phyloP scores from a whole-genome alignment of 2,888 invertebrate genomes.

The Melinopterus prodromus region DNA sequence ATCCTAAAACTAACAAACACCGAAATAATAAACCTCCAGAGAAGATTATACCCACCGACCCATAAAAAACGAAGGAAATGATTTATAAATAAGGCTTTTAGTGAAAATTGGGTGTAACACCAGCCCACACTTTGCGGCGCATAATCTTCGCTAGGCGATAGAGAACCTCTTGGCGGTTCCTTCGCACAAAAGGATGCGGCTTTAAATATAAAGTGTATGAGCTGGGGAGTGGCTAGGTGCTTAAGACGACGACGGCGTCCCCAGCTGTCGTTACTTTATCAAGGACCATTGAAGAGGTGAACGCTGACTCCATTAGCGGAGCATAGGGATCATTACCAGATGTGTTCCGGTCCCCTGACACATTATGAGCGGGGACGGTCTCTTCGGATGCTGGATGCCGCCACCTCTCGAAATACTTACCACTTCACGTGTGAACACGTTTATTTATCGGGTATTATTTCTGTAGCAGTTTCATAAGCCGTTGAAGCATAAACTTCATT shows the following conservation, averaged over 20 bases:
- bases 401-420: constrained; percentile 9
- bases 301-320: constrained; percentile 46
- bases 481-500: neutral
- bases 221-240: neutral
- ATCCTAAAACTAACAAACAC: neutral
- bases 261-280: constrained; percentile 54
- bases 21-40: neutral
- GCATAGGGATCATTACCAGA: constrained; percentile 50
- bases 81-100: constrained; percentile 16
- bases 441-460: constrained; percentile 6
- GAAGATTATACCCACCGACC: neutral
- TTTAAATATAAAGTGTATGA: constrained; percentile 19
- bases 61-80: neutral
- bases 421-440: neutral
- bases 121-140: neutral
- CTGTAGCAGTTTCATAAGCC: neutral
- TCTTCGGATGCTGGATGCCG: constrained; percentile 14
- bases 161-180: neutral
- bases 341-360: constrained; percentile 44
- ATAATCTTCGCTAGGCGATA: constrained; percentile 4
- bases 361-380: neutral
- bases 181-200: neutral
- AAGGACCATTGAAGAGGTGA: constrained; percentile 46
- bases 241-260: constrained; percentile 39
- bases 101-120: constrained; percentile 16